Evolutionary conservation across 2,888 invertebrate genomes (phyloP).

Genomic region (Prosopocoilus inquinatus): DNA sequence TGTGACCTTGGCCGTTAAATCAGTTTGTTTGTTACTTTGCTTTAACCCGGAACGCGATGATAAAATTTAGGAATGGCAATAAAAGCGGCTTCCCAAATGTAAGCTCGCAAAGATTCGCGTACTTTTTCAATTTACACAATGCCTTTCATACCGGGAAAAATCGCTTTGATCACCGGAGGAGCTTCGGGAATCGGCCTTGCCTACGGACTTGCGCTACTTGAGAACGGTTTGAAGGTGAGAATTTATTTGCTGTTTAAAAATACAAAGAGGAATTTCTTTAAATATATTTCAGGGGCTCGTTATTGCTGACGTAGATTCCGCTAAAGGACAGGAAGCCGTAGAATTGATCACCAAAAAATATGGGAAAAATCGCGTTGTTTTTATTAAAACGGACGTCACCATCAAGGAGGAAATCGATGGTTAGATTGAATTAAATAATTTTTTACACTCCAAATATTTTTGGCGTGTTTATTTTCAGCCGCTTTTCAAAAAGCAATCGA

Average conservation of each 20-base stretch:
- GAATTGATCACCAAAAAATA: constrained; percentile 61
- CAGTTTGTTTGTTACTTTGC: no score
- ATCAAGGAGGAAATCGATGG: constrained; percentile 72
- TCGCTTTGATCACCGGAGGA: constrained; percentile 55
- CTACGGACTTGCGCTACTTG: constrained; percentile 51
- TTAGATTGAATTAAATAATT: constrained; percentile 31
- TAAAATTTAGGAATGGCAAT: no score
- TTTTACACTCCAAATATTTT: not conserved
- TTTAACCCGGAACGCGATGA: no score
- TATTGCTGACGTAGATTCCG: constrained; percentile 25
- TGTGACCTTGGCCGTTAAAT: no score
- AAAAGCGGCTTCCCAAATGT: no score
- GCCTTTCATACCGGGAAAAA: constrained; percentile 34
- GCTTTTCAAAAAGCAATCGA: constrained; percentile 48
- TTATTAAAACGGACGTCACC: constrained; percentile 68
- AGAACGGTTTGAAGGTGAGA: constrained; percentile 46
- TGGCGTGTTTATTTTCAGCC: constrained; percentile 36
- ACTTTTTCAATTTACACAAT: not conserved
- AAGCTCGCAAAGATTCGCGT: no score
- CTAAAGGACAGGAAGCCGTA: constrained; percentile 58
- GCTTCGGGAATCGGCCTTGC: constrained; percentile 56
- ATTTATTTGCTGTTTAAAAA: not conserved
- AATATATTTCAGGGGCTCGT: constrained; percentile 27
- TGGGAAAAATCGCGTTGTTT: constrained; percentile 64
- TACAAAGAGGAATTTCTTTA: not conserved